Conservation (phyloP, 2,113 vertebrate genomes). For the Malurus melanocephalus region DNA sequence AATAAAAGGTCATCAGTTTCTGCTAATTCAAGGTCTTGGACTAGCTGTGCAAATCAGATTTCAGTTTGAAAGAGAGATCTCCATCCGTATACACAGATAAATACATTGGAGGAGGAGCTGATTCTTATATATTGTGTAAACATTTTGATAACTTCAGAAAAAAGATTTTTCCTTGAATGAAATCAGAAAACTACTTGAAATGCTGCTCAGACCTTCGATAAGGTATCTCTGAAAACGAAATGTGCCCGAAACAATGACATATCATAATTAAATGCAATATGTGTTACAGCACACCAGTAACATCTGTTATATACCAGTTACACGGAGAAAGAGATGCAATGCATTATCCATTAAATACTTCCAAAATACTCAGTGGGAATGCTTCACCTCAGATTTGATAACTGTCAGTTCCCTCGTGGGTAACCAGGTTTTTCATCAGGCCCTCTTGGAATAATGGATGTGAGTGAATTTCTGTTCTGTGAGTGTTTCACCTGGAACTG, state of each 20-base stretch:
- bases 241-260: not conserved
- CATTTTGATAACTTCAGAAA: not conserved
- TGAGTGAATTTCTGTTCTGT: not conserved
- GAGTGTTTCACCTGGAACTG: not conserved
- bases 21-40: not conserved
- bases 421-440: not conserved
- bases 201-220: not conserved
- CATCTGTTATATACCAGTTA: not conserved
- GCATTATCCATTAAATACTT: not conserved
- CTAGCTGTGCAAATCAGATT: not conserved
- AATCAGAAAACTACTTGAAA: not conserved
- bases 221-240: not conserved
- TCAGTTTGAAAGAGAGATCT: not conserved
- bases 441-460: not conserved
- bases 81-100: not conserved
- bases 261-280: not conserved
- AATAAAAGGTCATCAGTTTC: constrained; percentile 12
- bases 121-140: not conserved
- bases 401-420: not conserved
- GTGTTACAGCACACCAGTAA: not conserved
- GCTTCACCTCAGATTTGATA: not conserved
- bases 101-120: not conserved
- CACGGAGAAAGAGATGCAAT: not conserved
- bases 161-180: not conserved
- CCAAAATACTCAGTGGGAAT: not conserved